Base-by-base conservation (phyloP, 2,888 invertebrate genomes). In the Sialis lutaria region DNA sequence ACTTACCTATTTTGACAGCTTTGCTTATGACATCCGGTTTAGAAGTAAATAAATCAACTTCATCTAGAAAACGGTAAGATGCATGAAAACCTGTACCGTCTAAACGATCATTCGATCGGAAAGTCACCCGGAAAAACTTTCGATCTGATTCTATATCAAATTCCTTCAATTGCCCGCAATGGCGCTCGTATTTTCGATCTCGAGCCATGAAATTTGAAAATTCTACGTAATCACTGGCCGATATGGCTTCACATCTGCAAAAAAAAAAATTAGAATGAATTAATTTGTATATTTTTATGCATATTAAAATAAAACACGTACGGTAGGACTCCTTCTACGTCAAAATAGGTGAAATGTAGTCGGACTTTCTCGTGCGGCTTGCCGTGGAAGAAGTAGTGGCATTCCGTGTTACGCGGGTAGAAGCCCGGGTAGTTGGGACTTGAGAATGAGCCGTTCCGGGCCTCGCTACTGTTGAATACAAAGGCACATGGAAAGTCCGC, bases 41-140 rank as follows among this genome's bases (percentile, higher is more conserved):
- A 51, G 67, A 62, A 48, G 70, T 72, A 55, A 64, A 68, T 52
- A 66, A 67, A 59, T 81, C 82, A 48, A 75, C 73, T 57, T 79
- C 77, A 65, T 79, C 77, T 59, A 80, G 64, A 67, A 95, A 95
- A 59, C 85, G 82, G 67, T 89, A 96, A 53, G 82, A 79, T 7
- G 92, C 95, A 59, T 87, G 85, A 67, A 97, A 97, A 42, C 96
- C 96, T 32, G 86, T 88, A 40, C 85, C 91, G 60, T 97, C 95
- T 55, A 91, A 81, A 53, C 91, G 75, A 63, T 90, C 88, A 64
- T 97, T 96, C 5, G 95, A 91, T 59, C 84, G 76, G 68, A 97
- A 95, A 5, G 91, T 89, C 45, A 97, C 88, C 56, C 92, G 78
- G 69, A 96, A 96, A 71, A 92, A 96, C 59, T 85, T 82, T 49